These are phyloP conservation scores for Gryon sp. DNA, from an alignment of 1,140 invertebrate genomes.

Conservation along the genomic window DNA sequence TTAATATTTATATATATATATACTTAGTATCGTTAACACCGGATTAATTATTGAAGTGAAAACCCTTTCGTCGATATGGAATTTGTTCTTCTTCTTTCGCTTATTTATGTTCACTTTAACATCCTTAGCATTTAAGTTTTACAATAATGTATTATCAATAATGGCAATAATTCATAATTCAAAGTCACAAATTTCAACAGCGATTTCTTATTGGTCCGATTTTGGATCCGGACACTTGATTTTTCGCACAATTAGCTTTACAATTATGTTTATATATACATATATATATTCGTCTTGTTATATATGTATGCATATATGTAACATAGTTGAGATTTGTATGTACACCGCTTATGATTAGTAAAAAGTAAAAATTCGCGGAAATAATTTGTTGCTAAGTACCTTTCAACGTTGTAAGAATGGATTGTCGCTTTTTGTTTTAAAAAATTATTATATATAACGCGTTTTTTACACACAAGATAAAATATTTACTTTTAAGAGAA, in stretches of 20 bases:
- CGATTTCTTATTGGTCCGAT: no score
- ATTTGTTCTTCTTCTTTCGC: no score
- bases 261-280: no score
- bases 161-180: slow-evolving; percentile 51
- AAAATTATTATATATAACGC: not conserved
- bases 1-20: no score
- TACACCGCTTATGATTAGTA: slow-evolving; percentile 49
- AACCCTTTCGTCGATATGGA: slow-evolving; percentile 61
- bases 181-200: slow-evolving; percentile 46
- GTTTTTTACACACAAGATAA: no score
- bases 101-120: slow-evolving; percentile 39
- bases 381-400: slow-evolving; percentile 40
- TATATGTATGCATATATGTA: slow-evolving; percentile 47
- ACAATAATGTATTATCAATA: slow-evolving; percentile 41
- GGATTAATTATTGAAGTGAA: slow-evolving; percentile 53
- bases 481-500: no score
- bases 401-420: slow-evolving; percentile 28
- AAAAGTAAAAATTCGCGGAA: slow-evolving; percentile 60
- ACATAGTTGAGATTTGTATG: slow-evolving; percentile 45
- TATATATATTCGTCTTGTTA: slow-evolving; percentile 29
- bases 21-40: slow-evolving; percentile 54
- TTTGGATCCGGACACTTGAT: no score
- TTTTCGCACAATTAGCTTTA: no score
- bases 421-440: slow-evolving; percentile 22
- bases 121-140: slow-evolving; percentile 38